Evolutionary conservation across 2,888 invertebrate species (phyloP).

Genomic region (Caenorhabditis sp.): DNA sequence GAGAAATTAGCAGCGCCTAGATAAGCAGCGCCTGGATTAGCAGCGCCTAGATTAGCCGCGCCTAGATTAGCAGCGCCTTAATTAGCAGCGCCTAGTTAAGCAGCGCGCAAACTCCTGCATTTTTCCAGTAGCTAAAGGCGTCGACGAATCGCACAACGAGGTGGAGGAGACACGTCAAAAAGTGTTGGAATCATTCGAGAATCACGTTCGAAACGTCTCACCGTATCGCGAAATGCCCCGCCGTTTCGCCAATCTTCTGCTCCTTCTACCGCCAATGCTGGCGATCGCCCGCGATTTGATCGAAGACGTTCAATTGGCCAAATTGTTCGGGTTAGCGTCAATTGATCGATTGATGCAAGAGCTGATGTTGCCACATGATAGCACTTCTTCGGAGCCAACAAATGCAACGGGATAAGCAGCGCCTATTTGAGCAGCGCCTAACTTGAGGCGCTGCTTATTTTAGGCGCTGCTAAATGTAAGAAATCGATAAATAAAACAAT

Average conservation of each 20-base stretch:
- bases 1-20: not conserved
- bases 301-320: slow-evolving; percentile 65
- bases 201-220: slow-evolving; percentile 55
- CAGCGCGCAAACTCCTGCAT: too few species aligned
- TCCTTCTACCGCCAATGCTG: slow-evolving; percentile 62
- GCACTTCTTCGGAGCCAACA: not conserved
- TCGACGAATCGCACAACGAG: slow-evolving; percentile 50
- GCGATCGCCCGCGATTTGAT: slow-evolving; percentile 62
- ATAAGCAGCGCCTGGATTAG: not conserved
- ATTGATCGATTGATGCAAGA: slow-evolving; percentile 63
- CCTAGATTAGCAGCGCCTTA: not conserved
- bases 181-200: slow-evolving; percentile 59
- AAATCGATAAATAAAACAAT: not conserved
- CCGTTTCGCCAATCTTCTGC: slow-evolving; percentile 63
- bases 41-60: not conserved
- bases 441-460: too few species aligned
- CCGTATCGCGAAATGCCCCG: slow-evolving; percentile 50
- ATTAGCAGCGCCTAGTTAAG: too few species aligned
- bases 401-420: too few species aligned
- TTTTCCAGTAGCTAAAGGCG: slow-evolving; percentile 55
- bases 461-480: not conserved
- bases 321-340: slow-evolving; percentile 59
- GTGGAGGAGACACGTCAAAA: slow-evolving; percentile 58
- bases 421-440: too few species aligned
- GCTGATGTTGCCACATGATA: slow-evolving; percentile 45